Base-by-base conservation (phyloP, 2,888 invertebrate genomes). In the Euclidia mi region DNA sequence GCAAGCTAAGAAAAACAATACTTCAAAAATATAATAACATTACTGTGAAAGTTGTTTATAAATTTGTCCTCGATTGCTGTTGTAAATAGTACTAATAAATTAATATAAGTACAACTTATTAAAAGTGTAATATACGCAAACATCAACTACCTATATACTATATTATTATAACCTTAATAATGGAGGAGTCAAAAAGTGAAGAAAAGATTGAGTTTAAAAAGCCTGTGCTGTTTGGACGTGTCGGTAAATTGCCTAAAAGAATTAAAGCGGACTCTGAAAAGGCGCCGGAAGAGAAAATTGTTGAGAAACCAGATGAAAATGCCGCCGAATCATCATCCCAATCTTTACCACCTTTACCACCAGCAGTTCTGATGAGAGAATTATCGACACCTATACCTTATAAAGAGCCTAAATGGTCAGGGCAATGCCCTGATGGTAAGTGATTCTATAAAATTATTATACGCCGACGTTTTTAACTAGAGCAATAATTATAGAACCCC, bases 361-460 rank as follows among this genome's bases (percentile, higher is more conserved):
- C 91, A 0, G 85, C 87, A 0, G 81, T 85, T n/a, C 62, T 88
- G 1, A 20, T 87, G 4, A 92, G 89, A 47, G 92, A 88, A 85
- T 80, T 84, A 34, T 85, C 87, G 3, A 82, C 91, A 2, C 90
- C 95, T 0, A 90, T 96, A 64, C 96, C 96, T 0, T 98, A 98
- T 78, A 95, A 95, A 79, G 98, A 97, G 82, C 98, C 99, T 0
- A 88, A 95, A 49, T 99, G 98, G 98, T 96, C 97, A 31, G 96
- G 97, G 0, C 67, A 95, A 14, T 97, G 97, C 1, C 88, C 94
- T 14, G 85, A 92, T 51, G 89, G 89, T 87, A 64, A 72, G 82
- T 34, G 14, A 10, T 35, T 10, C 14, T 69, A 40, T 6, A 41
- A 18, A 10, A 15, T 43, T n/a, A n/a, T n/a, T n/a, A n/a, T n/a